Evolutionary conservation across 2,888 invertebrate genomes (phyloP), one percentile per base, ranked within the genome.

Genomic region (Eupithecia exiguata): DNA sequence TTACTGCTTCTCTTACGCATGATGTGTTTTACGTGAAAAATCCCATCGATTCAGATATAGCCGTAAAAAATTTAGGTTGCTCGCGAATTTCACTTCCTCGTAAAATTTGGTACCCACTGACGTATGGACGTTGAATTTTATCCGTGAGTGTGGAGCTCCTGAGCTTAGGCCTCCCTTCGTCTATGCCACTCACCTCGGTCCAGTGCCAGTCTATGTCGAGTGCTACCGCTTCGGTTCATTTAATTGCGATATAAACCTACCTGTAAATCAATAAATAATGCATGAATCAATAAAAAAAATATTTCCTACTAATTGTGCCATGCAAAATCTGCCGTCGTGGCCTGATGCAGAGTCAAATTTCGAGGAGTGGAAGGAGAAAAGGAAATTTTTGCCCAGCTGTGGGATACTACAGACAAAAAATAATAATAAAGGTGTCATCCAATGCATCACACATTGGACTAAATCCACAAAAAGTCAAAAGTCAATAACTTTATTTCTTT

Each of bases 11-110:
- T 79, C 77, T 82, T 79, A 80, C 87, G 85, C 84, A 81, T 84
- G 85, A 85, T 81, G 82, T 81, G 81, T 82, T 88, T 87, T 87
- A 88, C 84, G 83, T 79, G 82, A 84, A 81, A 82, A 81, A 81
- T 77, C 82, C 80, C 79, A 80, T 77, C 80, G 84, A 86, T 86
- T 85, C 84, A 78, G 84, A 87, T 86, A 86, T 84, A 84, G 82
- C 84, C 86, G 82, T 91, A 91, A 89, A 91, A 87, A 71, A 89
- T 91, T 91, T 89, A 91, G 88, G 85, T 78, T 79, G 82, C 84
- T 12, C 6, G 25, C 82, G 79, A 79, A 79, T 80, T 80, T 79
- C 78, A 76, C 71, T 77, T 71, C 46, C 67, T 82, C 87, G 84
- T 90, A 90, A 90, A 90, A 90, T 88, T 88, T 88, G 83, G 40